These are phyloP conservation scores for Corythornis leucogaster DNA, from an alignment of 2,797 vertebrate genomes.

Conservation along the genomic window DNA sequence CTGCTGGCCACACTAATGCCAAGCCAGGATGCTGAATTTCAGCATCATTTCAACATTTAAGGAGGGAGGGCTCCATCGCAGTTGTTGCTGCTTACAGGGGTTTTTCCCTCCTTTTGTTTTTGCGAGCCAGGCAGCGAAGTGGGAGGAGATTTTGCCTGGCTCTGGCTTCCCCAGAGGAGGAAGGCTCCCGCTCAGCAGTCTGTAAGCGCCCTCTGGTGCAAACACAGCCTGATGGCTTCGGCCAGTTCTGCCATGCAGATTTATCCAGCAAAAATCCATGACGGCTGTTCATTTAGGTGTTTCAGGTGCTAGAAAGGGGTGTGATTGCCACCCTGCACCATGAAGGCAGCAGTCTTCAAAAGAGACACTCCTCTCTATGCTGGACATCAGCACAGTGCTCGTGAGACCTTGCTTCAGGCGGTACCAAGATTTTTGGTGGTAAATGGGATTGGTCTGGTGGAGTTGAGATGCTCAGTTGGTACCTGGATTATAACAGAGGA, in stretches of 20 bases:
- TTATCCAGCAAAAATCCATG: rapidly evolving
- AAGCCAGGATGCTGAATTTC: background rate
- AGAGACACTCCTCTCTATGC: background rate
- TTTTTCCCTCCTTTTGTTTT: background rate
- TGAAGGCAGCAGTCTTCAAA: background rate
- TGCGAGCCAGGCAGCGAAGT: background rate
- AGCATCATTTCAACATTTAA: background rate
- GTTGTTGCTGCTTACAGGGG: background rate
- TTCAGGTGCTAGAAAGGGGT: too few species aligned
- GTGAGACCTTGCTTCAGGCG: background rate
- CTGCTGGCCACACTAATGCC: background rate
- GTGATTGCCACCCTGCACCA: background rate
- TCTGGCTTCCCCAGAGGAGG: background rate
- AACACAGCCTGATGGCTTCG: background rate
- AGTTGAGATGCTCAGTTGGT: background rate
- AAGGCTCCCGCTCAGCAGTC: background rate
- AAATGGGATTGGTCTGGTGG: background rate
- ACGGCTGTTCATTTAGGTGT: rapidly evolving
- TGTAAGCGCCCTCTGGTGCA: constrained; percentile 73
- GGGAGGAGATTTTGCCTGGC: background rate
- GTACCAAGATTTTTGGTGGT: background rate
- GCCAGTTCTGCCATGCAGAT: background rate
- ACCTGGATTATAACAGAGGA: background rate
- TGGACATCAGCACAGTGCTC: background rate
- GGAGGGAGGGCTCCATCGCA: background rate